These are phyloP conservation scores for Pristiophorus japonicus DNA, from an alignment of 2,113 vertebrate genomes.

Conservation along the genomic window DNA sequence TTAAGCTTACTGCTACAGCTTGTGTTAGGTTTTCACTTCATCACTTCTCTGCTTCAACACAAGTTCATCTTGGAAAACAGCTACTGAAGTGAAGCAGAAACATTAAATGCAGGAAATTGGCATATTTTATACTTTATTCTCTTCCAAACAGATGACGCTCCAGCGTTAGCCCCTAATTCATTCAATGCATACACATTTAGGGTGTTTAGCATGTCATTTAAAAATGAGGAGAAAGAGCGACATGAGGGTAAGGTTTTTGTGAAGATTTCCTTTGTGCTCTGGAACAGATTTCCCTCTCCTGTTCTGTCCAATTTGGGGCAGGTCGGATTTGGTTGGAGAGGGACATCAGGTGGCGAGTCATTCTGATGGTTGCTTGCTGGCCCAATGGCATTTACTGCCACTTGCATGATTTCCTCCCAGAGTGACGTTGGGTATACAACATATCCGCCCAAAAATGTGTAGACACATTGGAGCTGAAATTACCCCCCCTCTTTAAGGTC, in stretches of 20 bases:
- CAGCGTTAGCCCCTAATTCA: background rate
- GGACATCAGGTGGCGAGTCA: background rate
- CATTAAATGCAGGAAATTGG: background rate
- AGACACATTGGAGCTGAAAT: too few species aligned
- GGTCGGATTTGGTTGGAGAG: background rate
- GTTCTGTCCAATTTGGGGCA: background rate
- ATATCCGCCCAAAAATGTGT: background rate
- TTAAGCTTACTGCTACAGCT: background rate
- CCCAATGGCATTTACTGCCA: background rate
- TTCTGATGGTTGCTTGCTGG: background rate
- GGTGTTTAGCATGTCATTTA: background rate
- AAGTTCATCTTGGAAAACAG: background rate
- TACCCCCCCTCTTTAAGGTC: too few species aligned
- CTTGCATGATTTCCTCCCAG: background rate
- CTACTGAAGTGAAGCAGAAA: background rate
- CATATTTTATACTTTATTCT: background rate
- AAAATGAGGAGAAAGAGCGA: background rate
- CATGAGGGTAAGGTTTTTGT: background rate
- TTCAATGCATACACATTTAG: background rate
- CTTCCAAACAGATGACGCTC: background rate
- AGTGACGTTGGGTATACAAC: background rate
- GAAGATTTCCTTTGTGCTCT: background rate
- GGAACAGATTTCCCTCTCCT: background rate
- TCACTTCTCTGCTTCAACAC: background rate
- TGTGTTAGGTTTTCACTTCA: background rate